These are phyloP conservation scores for Eriocheir sinensis DNA, from an alignment of 1,140 invertebrate species.

Conservation along the genomic window DNA sequence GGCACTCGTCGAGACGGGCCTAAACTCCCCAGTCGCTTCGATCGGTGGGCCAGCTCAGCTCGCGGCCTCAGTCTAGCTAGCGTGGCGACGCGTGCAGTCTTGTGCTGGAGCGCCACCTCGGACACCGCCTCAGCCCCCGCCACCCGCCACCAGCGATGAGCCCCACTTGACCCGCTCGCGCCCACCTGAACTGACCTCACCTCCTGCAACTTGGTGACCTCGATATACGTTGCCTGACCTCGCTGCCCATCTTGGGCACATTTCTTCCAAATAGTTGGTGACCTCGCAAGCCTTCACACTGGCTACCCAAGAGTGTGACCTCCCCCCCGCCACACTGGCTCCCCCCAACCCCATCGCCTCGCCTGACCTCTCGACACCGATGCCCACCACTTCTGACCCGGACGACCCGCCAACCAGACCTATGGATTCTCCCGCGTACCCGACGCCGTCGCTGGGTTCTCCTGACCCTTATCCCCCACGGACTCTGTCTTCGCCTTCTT, in stretches of 20 bases:
- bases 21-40: conserved; percentile 79
- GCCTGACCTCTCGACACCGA: conserved; percentile 75
- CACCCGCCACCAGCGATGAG: conserved; percentile 76
- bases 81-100: conserved; percentile 78
- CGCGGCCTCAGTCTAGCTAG: conserved; percentile 78
- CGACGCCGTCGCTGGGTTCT: conserved; percentile 64
- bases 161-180: conserved; percentile 77
- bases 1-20: conserved; percentile 79
- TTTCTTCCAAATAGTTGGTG: conserved; percentile 75
- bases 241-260: conserved; percentile 70
- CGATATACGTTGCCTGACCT: conserved; percentile 75
- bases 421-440: conserved; percentile 75
- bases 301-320: conserved; percentile 77
- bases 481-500: conserved; percentile 70
- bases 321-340: conserved; percentile 69
- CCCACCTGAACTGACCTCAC: conserved; percentile 71
- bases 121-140: conserved; percentile 72
- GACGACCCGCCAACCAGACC: conserved; percentile 70
- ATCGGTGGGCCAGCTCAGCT: conserved; percentile 78
- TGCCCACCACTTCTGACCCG: conserved; percentile 74
- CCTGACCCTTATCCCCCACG: conserved; percentile 69
- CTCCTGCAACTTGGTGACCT: conserved; percentile 75
- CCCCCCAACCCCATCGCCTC: conserved; percentile 76
- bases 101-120: conserved; percentile 71
- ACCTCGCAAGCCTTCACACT: conserved; percentile 76